Evolutionary conservation across 2,113 vertebrate genomes (phyloP).

Genomic region (Balaeniceps rex): DNA sequence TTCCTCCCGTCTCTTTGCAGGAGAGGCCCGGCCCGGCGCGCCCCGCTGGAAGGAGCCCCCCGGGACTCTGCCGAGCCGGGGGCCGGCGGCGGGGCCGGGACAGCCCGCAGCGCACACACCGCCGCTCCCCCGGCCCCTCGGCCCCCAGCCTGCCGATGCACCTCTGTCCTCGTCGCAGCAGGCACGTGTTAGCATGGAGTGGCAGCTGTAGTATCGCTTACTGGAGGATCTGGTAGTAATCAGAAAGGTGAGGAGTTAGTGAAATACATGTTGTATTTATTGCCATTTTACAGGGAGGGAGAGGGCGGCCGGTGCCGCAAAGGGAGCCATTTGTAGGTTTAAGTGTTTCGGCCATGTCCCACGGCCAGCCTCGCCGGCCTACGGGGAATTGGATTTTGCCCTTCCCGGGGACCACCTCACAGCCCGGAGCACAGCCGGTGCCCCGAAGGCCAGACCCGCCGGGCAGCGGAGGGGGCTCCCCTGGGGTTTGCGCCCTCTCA

Average conservation of each 20-base stretch:
- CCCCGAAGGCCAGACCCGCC: background rate
- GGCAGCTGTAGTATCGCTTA: background rate
- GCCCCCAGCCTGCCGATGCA: background rate
- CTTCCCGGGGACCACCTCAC: background rate
- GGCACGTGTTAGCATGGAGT: background rate
- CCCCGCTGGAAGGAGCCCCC: background rate
- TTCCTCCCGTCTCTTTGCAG: background rate
- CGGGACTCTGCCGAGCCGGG: background rate
- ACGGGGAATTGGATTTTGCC: background rate
- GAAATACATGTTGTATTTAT: slow-evolving; percentile 29
- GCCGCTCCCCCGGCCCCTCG: background rate
- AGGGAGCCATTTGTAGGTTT: background rate
- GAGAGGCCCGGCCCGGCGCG: background rate
- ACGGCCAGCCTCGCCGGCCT: background rate
- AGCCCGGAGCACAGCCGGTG: background rate
- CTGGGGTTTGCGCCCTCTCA: background rate
- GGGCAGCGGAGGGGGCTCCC: too few relatives aligned
- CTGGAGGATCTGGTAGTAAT: slow-evolving; percentile 15
- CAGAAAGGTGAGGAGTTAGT: slow-evolving; percentile 45
- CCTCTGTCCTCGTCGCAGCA: background rate
- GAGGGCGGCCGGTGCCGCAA: background rate
- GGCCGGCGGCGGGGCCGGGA: background rate
- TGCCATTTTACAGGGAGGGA: background rate
- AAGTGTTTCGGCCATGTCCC: background rate
- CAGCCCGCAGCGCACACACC: background rate